Conservation (phyloP, 2,888 invertebrate species). For the Phlogophora meticulosa region DNA sequence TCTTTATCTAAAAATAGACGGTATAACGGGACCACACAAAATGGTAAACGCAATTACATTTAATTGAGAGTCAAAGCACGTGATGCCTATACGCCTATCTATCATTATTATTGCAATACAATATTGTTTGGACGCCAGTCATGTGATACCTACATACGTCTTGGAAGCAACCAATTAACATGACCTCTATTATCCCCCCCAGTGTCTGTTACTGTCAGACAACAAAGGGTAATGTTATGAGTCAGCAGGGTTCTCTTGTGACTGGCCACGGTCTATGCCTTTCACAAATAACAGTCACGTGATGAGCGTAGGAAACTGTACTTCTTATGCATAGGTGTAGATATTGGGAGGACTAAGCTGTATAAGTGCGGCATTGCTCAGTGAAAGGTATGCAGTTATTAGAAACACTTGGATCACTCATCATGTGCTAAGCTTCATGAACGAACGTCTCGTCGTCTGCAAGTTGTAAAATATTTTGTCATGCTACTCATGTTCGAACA, state of each 20-base stretch:
- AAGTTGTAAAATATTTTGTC: slow-evolving; percentile 14
- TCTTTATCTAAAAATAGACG: slow-evolving; percentile 54
- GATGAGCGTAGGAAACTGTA: slow-evolving; percentile 64
- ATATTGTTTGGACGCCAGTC: slow-evolving; percentile 63
- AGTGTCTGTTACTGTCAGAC: slow-evolving; percentile 29
- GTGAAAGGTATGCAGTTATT: slow-evolving; percentile 61
- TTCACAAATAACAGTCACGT: slow-evolving; percentile 80
- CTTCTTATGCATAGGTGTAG: slow-evolving; percentile 26
- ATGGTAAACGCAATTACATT: slow-evolving; percentile 61
- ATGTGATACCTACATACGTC: slow-evolving; percentile 61
- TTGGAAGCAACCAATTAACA: slow-evolving; percentile 60
- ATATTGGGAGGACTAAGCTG: slow-evolving; percentile 27
- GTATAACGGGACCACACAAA: slow-evolving; percentile 53
- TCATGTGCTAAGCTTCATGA: slow-evolving; percentile 14
- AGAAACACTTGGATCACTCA: slow-evolving; percentile 30
- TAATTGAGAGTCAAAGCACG: slow-evolving; percentile 67
- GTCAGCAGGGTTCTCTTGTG: slow-evolving; percentile 64
- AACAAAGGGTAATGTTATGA: slow-evolving; percentile 60
- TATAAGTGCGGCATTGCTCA: slow-evolving; percentile 27
- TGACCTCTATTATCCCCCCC: slow-evolving; percentile 60
- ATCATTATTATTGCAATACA: slow-evolving; percentile 62
- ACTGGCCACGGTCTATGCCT: slow-evolving; percentile 68
- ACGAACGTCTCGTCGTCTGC: slow-evolving; percentile 16
- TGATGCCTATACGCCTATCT: slow-evolving; percentile 58
- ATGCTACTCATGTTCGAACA: slow-evolving; percentile 1